These are phyloP conservation scores for Chromoteleia sp. DNA, from an alignment of 2,888 invertebrate species.

Conservation along the genomic window DNA sequence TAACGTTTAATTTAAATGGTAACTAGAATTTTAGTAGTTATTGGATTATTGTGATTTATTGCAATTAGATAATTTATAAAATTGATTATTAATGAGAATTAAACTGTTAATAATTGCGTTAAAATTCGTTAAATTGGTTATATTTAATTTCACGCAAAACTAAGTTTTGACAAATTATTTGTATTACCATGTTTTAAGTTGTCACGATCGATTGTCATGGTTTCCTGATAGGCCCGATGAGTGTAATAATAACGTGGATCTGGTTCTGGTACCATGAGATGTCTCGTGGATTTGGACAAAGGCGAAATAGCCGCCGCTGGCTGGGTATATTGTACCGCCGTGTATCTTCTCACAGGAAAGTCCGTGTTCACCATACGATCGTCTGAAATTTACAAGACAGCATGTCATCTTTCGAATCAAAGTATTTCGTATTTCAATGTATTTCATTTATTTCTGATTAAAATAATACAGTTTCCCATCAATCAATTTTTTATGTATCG, in stretches of 20 bases:
- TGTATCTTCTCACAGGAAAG: conserved; percentile 91
- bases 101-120: no score
- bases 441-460: conserved; percentile 73
- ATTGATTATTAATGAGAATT: no score
- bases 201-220: conserved; percentile 83
- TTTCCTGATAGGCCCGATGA: conserved; percentile 85
- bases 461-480: no score
- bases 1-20: no score
- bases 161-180: neutral
- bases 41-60: no score
- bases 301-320: conserved; percentile 90
- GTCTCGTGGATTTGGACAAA: conserved; percentile 92
- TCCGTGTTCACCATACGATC: conserved; percentile 90
- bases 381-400: conserved; percentile 84
- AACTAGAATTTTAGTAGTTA: no score
- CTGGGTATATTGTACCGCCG: conserved; percentile 92
- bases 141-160: no score
- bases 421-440: neutral
- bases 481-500: no score
- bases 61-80: no score
- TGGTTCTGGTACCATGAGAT: conserved; percentile 88
- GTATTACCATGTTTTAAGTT: conserved; percentile 83
- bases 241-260: conserved; percentile 89
- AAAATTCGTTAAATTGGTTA: no score
- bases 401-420: conserved; percentile 18